These are phyloP conservation scores for Drosophila albomicans DNA, from an alignment of 1,140 invertebrate species.

Conservation along the genomic window DNA sequence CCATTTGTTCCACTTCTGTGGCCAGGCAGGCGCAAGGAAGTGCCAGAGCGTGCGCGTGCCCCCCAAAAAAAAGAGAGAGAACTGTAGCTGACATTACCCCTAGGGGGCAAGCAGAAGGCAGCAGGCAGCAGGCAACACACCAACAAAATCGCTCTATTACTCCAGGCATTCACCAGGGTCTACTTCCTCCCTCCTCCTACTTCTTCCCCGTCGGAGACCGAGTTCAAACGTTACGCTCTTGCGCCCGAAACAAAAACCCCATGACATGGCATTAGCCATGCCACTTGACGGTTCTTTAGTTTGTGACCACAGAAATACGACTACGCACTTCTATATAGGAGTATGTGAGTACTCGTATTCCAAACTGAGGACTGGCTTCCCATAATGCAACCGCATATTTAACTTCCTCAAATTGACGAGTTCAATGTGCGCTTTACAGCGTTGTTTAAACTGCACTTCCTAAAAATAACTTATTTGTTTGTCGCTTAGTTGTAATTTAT, in stretches of 20 bases:
- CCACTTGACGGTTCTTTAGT: slow-evolving; percentile 62
- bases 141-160: slow-evolving; percentile 59
- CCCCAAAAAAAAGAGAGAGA: slow-evolving; percentile 23
- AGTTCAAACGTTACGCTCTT: slow-evolving; percentile 72
- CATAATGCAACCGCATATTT: slow-evolving; percentile 25
- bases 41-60: slow-evolving; percentile 80
- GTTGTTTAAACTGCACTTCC: not conserved
- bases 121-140: not conserved
- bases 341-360: not conserved
- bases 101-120: slow-evolving; percentile 1
- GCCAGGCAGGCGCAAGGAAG: slow-evolving; percentile 80
- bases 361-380: slow-evolving; percentile 36
- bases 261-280: slow-evolving; percentile 63
- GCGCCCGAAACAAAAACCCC: slow-evolving; percentile 61
- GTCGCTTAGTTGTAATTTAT: not conserved
- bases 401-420: slow-evolving; percentile 9
- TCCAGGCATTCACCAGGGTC: not conserved
- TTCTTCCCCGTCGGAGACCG: slow-evolving; percentile 1
- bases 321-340: slow-evolving; percentile 28
- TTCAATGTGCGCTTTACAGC: slow-evolving; percentile 20
- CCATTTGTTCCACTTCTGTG: slow-evolving; percentile 83
- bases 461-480: not conserved
- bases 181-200: not conserved
- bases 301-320: slow-evolving; percentile 46
- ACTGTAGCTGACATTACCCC: slow-evolving; percentile 17